phyloP scores from a whole-genome alignment of 2,797 vertebrate species.

The Cossypha heuglini region DNA sequence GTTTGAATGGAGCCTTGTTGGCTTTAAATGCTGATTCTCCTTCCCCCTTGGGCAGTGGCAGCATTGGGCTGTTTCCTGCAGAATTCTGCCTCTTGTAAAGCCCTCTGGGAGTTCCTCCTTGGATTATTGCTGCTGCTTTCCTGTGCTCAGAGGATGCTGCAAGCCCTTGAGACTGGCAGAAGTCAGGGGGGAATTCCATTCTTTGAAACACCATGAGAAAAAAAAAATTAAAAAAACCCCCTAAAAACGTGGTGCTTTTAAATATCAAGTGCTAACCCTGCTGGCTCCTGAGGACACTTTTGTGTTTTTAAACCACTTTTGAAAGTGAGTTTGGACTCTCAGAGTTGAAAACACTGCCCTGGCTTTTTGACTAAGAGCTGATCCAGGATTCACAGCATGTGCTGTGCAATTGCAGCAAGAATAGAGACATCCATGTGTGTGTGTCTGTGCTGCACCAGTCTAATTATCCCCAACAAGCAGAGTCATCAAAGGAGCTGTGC shows the following conservation, averaged over 20 bases:
- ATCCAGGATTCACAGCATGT: slow-evolving; percentile 31
- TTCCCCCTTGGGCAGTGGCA: neutral
- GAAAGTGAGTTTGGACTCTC: neutral
- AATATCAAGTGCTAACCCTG: neutral
- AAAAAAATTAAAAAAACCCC: too few species aligned
- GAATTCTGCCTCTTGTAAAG: neutral
- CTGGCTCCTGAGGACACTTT: neutral
- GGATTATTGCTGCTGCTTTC: neutral
- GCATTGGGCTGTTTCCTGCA: neutral
- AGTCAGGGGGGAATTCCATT: neutral
- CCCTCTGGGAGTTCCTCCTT: neutral
- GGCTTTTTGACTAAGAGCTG: neutral
- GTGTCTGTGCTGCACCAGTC: slow-evolving; percentile 51
- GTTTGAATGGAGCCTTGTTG: neutral
- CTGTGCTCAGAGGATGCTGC: neutral
- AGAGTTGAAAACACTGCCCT: neutral
- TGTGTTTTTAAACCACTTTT: neutral
- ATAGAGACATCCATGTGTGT: slow-evolving; percentile 60
- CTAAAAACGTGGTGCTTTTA: neutral
- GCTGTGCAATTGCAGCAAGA: neutral
- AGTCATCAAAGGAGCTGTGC: slow-evolving; percentile 58
- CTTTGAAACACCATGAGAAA: neutral
- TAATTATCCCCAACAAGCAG: slow-evolving; percentile 67
- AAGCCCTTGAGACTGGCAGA: neutral
- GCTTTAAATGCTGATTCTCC: neutral